Percentiles rank a stretch among this genome's conserved stretches.
phyloP scores from a whole-genome alignment of 2,888 invertebrate species.

The Acleris emargana region DNA sequence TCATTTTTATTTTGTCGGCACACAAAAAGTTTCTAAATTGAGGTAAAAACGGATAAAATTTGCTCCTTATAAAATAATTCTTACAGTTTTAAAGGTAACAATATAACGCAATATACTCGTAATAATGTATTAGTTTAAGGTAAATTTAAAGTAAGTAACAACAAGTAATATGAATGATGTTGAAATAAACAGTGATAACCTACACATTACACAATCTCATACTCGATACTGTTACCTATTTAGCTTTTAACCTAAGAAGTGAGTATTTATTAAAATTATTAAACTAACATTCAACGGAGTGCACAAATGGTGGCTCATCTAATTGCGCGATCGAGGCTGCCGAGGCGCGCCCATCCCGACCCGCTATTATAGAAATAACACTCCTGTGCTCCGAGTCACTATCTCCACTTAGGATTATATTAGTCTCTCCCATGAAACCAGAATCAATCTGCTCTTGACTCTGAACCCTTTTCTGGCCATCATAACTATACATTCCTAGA shows the following conservation, averaged over 20 bases:
- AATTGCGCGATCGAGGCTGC: slow-evolving; percentile 63
- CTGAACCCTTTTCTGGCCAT: slow-evolving; percentile 54
- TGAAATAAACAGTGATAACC: slow-evolving; percentile 13
- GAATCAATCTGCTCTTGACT: slow-evolving; percentile 74
- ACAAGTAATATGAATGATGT: slow-evolving; percentile 11
- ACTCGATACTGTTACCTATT: slow-evolving; percentile 23
- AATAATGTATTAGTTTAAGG: neutral
- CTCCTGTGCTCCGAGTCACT: slow-evolving; percentile 79
- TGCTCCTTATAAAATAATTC: slow-evolving; percentile 1
- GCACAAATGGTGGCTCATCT: slow-evolving; percentile 67
- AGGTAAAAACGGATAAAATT: slow-evolving; percentile 15
- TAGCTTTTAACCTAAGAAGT: slow-evolving; percentile 21
- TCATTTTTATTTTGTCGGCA: slow-evolving; percentile 3
- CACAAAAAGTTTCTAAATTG: slow-evolving; percentile 6
- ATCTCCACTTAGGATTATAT: slow-evolving; percentile 76
- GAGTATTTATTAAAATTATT: slow-evolving; percentile 34
- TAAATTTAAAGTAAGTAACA: neutral
- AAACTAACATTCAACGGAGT: slow-evolving; percentile 68
- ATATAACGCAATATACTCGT: slow-evolving; percentile 4
- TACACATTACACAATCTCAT: slow-evolving; percentile 24
- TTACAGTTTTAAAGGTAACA: slow-evolving; percentile 5
- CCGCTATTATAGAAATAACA: slow-evolving; percentile 77
- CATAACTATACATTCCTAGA: slow-evolving; percentile 61
- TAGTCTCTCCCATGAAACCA: slow-evolving; percentile 75
- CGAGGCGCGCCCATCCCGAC: slow-evolving; percentile 66